Evolutionary conservation across 2,113 vertebrate species (phyloP).

Genomic region (Cisticola juncidis): DNA sequence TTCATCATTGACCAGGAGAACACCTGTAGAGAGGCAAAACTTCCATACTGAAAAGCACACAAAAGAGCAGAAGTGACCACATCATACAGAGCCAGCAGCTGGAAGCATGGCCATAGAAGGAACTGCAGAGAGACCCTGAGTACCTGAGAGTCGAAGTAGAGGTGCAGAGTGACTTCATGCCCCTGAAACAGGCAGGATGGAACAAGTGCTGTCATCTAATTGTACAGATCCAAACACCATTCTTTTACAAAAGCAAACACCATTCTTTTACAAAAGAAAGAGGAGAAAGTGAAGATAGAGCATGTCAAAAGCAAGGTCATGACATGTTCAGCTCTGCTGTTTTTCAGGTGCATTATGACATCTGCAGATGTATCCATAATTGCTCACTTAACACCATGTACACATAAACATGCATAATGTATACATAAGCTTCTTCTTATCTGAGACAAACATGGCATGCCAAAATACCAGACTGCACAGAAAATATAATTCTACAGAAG

Average conservation of each 20-base stretch:
- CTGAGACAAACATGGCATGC: background rate
- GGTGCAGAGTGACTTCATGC: background rate
- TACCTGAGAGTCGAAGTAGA: background rate
- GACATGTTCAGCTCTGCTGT: background rate
- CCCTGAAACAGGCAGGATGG: background rate
- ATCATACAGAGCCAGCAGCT: background rate
- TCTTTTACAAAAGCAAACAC: background rate
- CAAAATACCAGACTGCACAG: background rate
- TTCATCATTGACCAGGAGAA: background rate
- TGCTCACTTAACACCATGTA: background rate
- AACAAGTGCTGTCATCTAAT: background rate
- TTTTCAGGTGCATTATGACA: background rate
- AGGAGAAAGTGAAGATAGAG: background rate
- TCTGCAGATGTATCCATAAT: background rate
- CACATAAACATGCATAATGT: background rate
- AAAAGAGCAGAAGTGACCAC: background rate
- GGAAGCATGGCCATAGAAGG: background rate
- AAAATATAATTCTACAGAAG: background rate
- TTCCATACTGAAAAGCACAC: background rate
- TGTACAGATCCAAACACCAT: background rate
- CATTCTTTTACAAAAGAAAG: background rate
- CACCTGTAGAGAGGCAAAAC: background rate
- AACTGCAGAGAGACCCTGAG: background rate
- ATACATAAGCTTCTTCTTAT: background rate
- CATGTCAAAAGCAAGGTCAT: background rate